These are phyloP conservation scores for Parnassius apollo DNA, from an alignment of 2,888 invertebrate genomes.

Conservation along the genomic window DNA sequence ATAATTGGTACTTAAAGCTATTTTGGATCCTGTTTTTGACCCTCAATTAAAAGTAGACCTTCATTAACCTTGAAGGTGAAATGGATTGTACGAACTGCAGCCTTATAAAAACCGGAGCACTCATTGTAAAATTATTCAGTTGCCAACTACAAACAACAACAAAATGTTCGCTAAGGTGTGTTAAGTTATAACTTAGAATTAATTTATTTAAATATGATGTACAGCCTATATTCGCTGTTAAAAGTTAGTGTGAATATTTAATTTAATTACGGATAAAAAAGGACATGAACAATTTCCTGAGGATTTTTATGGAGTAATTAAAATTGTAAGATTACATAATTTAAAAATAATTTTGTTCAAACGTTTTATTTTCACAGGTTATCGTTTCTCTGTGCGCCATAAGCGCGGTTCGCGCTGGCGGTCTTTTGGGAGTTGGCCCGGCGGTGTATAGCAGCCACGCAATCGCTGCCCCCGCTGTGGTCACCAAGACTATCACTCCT, in stretches of 20 bases:
- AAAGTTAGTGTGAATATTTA: neutral
- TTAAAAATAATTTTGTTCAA: no score
- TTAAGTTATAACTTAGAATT: constrained; percentile 28
- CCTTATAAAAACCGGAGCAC: constrained; percentile 75
- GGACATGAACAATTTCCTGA: neutral
- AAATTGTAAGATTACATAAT: neutral
- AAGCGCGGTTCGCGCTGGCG: constrained; percentile 81
- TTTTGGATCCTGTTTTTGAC: neutral
- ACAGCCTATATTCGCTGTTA: neutral
- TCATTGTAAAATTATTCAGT: constrained; percentile 74
- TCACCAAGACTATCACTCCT: constrained; percentile 62
- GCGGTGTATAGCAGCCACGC: constrained; percentile 72
- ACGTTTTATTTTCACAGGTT: constrained; percentile 52
- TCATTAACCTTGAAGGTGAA: constrained; percentile 76
- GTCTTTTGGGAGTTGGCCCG: constrained; percentile 69
- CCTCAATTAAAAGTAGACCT: neutral
- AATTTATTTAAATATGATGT: neutral
- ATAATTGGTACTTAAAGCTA: no score
- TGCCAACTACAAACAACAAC: constrained; percentile 69
- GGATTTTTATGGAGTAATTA: neutral
- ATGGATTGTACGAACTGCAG: constrained; percentile 54
- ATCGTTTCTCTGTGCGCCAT: constrained; percentile 81
- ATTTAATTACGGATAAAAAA: neutral
- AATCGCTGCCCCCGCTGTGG: constrained; percentile 37
- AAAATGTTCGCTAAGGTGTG: constrained; percentile 80